These are phyloP conservation scores for Leptoteleia sp. DNA, from an alignment of 1,140 invertebrate species.

Conservation along the genomic window DNA sequence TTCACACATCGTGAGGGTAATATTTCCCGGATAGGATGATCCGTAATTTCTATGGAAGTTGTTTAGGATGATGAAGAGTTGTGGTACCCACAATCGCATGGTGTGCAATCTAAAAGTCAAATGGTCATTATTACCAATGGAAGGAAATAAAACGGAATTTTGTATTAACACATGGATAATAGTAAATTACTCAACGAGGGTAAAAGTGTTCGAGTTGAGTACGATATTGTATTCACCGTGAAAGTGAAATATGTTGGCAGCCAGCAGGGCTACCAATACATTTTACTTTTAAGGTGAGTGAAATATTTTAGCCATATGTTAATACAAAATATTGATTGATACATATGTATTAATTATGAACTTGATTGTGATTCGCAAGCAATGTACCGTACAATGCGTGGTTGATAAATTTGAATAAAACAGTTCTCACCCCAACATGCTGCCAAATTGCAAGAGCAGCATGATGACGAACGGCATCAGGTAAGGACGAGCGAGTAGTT, in stretches of 20 bases:
- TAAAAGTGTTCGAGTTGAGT: too few species aligned
- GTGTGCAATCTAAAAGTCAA: slow-evolving; percentile 73
- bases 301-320: too few species aligned
- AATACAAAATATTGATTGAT: too few species aligned
- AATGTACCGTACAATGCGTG: slow-evolving; percentile 19
- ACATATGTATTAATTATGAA: too few species aligned
- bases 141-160: too few species aligned
- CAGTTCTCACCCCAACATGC: slow-evolving; percentile 75
- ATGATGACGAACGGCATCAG: slow-evolving; percentile 67
- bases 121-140: not conserved
- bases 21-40: slow-evolving; percentile 54
- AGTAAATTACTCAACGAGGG: too few species aligned
- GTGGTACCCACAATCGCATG: slow-evolving; percentile 79
- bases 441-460: slow-evolving; percentile 77
- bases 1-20: slow-evolving; percentile 75
- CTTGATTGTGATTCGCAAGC: too few species aligned
- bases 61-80: slow-evolving; percentile 77
- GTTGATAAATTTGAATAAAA: slow-evolving; percentile 43
- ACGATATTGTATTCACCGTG: too few species aligned
- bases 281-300: too few species aligned
- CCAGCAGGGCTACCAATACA: too few species aligned
- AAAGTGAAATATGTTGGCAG: too few species aligned
- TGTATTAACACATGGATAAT: too few species aligned
- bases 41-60: slow-evolving; percentile 73
- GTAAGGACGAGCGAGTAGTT: slow-evolving; percentile 70